Base-by-base conservation (phyloP, 2,113 vertebrate species). In the Uropsilus gracilis region DNA sequence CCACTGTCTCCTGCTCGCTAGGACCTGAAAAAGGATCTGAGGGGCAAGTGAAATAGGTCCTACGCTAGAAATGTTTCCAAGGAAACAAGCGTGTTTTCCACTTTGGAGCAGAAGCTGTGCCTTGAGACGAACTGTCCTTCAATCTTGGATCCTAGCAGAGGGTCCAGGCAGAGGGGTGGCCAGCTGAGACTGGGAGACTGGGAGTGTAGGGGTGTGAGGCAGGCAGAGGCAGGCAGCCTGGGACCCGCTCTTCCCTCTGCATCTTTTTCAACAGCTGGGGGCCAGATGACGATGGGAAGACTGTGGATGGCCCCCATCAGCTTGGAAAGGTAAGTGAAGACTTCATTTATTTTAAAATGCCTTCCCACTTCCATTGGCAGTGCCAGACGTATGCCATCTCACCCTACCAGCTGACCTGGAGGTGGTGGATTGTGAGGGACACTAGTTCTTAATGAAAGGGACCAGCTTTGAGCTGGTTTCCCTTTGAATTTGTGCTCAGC, bases 271-370 rank as follows among this genome's bases (percentile, higher is more conserved):
- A 95, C 98, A 99, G 99, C 97, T 99, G 99, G 99, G 99, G 99
- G 94, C 99, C 99, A 14, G 99, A 99, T 73, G 99, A 99, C 2
- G 99, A 99, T 0, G 99, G 99, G 16, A 99, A 98, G 91, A 99
- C 99, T 0, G 99, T 99, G 86, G 99, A 99, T 34, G 99, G 99
- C 76, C 99, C 99, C 44, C 99, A 99, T 64, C 99, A 99, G 10
- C 98, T 99, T 50, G 99, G 99, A 91, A 99, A 99, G 99, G 99
- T 99, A 97, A 85, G 44, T 9, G 20, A 55, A 61, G 59, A 30
- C 50, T 26, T 13, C 28, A 1, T 16, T 57, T 9, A 16, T 37
- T 66, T 59, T 37, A 1, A 34, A 37, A 37, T 37, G 34, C 32
- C 6, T 5, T 2, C 42, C 55, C 20, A 24, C 26, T 32, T 24